Evolutionary conservation across 1,140 invertebrate species (phyloP).

Genomic region (Drosophila nebulosa): DNA sequence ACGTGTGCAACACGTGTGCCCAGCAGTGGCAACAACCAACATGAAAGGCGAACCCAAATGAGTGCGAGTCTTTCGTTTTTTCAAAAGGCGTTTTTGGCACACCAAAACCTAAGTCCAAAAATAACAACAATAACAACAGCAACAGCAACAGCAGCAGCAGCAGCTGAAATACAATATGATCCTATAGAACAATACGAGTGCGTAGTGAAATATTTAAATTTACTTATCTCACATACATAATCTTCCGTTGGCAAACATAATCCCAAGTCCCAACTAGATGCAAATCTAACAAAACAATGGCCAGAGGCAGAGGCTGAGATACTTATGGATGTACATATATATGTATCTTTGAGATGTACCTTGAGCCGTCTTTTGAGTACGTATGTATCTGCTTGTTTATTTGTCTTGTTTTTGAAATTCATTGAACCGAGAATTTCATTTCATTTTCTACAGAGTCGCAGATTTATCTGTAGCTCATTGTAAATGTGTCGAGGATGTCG

Average conservation of each 20-base stretch:
- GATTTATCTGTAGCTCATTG: constrained; percentile 39
- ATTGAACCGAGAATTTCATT: constrained; percentile 58
- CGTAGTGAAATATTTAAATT: constrained; percentile 36
- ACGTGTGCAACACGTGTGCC: constrained; percentile 55
- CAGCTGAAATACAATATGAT: constrained; percentile 41
- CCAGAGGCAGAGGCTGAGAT: not conserved
- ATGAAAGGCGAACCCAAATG: constrained; percentile 35
- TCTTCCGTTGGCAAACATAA: constrained; percentile 40
- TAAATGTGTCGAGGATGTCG: constrained; percentile 5
- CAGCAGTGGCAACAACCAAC: constrained; percentile 44
- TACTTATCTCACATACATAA: constrained; percentile 41
- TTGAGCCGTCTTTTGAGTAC: not conserved
- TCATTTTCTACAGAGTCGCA: constrained; percentile 50
- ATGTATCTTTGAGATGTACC: not conserved
- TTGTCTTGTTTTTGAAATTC: constrained; percentile 59
- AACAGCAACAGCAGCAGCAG: not conserved
- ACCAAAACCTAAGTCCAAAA: constrained; percentile 5
- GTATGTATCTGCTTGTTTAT: constrained; percentile 29
- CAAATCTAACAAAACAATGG: constrained; percentile 55
- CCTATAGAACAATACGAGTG: constrained; percentile 16
- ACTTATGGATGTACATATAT: not conserved
- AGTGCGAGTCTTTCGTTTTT: constrained; percentile 10
- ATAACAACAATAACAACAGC: not conserved
- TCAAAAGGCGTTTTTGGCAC: constrained; percentile 26
- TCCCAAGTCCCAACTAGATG: constrained; percentile 40